phyloP scores from a whole-genome alignment of 2,113 vertebrate species.

The Myocastor coypus region DNA sequence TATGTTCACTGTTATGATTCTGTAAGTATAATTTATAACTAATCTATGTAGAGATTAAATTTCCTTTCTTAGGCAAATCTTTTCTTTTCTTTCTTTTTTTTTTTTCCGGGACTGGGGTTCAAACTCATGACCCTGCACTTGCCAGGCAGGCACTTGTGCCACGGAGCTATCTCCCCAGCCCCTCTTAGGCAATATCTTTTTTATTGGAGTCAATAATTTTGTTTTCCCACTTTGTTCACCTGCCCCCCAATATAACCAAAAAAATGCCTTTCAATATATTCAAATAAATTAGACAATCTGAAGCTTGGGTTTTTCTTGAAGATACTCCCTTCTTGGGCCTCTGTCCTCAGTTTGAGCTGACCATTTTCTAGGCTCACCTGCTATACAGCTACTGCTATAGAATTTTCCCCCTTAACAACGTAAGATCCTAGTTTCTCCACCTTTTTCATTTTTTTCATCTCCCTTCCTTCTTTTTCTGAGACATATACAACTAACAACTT shows the following conservation, averaged over 20 bases:
- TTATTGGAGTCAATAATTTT: background rate
- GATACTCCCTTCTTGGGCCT: background rate
- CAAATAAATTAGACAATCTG: background rate
- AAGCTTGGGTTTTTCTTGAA: background rate
- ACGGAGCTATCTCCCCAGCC: too few relatives aligned
- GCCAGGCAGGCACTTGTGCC: too few relatives aligned
- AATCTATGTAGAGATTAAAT: background rate
- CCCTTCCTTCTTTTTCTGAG: background rate
- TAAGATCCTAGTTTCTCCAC: background rate
- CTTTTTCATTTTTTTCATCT: background rate
- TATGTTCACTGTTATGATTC: conserved; percentile 13
- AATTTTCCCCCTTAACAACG: background rate
- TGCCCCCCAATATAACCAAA: background rate
- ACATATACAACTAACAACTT: conserved; percentile 9
- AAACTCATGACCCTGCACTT: too few relatives aligned
- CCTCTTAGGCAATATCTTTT: too few relatives aligned
- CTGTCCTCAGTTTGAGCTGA: background rate
- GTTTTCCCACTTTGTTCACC: background rate
- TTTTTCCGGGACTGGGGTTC: too few relatives aligned
- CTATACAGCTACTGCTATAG: background rate
- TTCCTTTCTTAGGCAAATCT: conserved; percentile 38
- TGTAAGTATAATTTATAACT: background rate
- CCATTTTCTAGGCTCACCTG: background rate
- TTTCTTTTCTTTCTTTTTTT: too few relatives aligned
- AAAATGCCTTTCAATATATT: background rate